Conservation (phyloP, 2,797 vertebrate species). For the Lepus oiostolus region DNA sequence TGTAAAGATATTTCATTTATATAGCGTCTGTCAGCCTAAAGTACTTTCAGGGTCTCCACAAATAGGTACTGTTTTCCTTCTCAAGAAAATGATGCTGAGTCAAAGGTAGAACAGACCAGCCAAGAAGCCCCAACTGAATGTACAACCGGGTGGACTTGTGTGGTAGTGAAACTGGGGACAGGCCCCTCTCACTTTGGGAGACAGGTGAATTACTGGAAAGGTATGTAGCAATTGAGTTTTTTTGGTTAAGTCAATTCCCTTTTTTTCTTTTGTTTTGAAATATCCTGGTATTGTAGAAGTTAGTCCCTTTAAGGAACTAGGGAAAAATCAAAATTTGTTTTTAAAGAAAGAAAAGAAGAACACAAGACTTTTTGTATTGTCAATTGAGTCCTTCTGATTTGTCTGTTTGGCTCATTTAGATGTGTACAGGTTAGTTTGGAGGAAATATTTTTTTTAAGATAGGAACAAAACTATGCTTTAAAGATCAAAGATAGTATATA, state of each 20-base stretch:
- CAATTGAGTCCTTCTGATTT: constrained; percentile 37
- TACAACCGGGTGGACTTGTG: neutral
- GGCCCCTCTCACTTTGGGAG: neutral
- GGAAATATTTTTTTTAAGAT: neutral
- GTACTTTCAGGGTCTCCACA: constrained; percentile 48
- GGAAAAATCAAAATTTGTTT: neutral
- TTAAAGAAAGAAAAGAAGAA: constrained; percentile 3
- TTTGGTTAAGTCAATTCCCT: neutral
- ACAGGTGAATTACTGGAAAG: neutral
- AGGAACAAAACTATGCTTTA: constrained; percentile 15
- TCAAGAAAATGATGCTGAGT: constrained; percentile 57
- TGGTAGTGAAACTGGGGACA: neutral
- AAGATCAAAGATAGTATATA: constrained; percentile 49
- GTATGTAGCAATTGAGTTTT: neutral
- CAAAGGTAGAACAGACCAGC: neutral
- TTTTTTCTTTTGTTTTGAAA: neutral
- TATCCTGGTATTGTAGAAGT: neutral
- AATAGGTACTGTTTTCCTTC: constrained; percentile 34
- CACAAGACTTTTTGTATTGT: neutral
- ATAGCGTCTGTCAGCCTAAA: constrained; percentile 80
- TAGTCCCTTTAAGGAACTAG: neutral
- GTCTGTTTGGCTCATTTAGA: constrained; percentile 40
- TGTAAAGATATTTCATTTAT: constrained; percentile 82
- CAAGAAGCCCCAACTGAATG: neutral
- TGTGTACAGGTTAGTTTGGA: neutral